These are phyloP conservation scores for Hydriomena furcata DNA, from an alignment of 2,888 invertebrate species.

Conservation along the genomic window DNA sequence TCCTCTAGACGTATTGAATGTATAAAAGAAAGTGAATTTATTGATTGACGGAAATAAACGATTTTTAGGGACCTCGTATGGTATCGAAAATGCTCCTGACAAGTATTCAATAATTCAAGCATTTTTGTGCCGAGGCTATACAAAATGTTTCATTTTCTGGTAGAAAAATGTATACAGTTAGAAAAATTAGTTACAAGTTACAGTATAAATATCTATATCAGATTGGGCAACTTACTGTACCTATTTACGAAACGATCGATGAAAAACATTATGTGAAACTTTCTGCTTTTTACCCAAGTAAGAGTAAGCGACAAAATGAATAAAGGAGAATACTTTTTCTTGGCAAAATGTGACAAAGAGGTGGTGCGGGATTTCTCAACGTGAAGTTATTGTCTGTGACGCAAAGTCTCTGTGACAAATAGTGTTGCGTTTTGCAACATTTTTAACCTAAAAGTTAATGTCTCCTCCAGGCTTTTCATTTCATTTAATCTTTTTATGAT, in stretches of 20 bases:
- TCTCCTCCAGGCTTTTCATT: constrained; percentile 31
- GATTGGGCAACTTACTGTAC: neutral
- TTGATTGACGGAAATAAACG: constrained; percentile 59
- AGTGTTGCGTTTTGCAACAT: constrained; percentile 68
- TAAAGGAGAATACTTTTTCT: constrained; percentile 66
- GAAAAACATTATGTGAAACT: constrained; percentile 20
- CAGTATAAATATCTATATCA: neutral
- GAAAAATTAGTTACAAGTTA: too few relatives aligned
- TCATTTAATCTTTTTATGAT: neutral
- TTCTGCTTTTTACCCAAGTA: constrained; percentile 28
- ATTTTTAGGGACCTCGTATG: constrained; percentile 41
- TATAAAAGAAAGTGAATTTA: constrained; percentile 59
- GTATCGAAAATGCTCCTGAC: constrained; percentile 1
- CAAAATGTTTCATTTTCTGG: too few relatives aligned
- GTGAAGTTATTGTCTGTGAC: constrained; percentile 74
- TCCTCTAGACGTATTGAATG: constrained; percentile 58
- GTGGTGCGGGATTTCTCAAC: constrained; percentile 72
- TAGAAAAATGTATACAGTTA: neutral
- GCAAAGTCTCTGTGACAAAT: constrained; percentile 72
- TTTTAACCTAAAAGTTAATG: constrained; percentile 68
- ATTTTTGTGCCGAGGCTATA: too few relatives aligned
- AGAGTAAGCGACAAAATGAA: constrained; percentile 61
- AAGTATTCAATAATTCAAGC: constrained; percentile 1
- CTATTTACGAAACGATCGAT: constrained; percentile 12
- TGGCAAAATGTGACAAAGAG: constrained; percentile 74